phyloP scores from a whole-genome alignment of 2,113 vertebrate genomes.

The Eublepharis macularius region DNA sequence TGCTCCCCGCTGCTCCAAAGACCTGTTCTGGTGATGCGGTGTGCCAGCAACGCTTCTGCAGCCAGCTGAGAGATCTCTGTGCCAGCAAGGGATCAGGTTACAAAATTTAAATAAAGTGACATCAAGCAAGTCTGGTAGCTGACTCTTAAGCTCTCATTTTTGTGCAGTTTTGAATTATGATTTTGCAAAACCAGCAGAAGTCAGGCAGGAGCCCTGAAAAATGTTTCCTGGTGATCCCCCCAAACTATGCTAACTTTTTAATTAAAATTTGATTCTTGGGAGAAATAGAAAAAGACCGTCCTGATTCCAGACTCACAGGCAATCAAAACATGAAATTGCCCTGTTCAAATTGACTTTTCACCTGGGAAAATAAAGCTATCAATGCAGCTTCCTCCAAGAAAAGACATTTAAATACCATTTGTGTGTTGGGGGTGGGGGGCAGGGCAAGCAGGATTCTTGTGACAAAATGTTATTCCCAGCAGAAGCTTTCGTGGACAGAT shows the following conservation, averaged over 20 bases:
- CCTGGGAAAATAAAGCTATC: neutral
- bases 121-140: neutral
- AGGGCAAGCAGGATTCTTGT: no score
- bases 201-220: neutral
- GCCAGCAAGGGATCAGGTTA: neutral
- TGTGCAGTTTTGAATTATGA: no score
- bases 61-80: neutral
- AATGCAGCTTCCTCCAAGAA: neutral
- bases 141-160: neutral
- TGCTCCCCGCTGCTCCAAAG: conserved; percentile 1
- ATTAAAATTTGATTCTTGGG: neutral
- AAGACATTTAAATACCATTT: neutral
- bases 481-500: no score
- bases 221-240: neutral
- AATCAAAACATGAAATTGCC: neutral
- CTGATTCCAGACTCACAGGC: neutral
- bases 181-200: neutral
- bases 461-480: no score
- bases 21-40: neutral
- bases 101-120: neutral
- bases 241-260: neutral
- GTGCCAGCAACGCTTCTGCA: conserved; percentile 9
- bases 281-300: neutral
- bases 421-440: no score
- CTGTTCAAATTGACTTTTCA: neutral